Percentiles rank a stretch among this genome's conserved stretches.
phyloP scores from a whole-genome alignment of 1,140 invertebrate species.

The Copidosoma floridanum region DNA sequence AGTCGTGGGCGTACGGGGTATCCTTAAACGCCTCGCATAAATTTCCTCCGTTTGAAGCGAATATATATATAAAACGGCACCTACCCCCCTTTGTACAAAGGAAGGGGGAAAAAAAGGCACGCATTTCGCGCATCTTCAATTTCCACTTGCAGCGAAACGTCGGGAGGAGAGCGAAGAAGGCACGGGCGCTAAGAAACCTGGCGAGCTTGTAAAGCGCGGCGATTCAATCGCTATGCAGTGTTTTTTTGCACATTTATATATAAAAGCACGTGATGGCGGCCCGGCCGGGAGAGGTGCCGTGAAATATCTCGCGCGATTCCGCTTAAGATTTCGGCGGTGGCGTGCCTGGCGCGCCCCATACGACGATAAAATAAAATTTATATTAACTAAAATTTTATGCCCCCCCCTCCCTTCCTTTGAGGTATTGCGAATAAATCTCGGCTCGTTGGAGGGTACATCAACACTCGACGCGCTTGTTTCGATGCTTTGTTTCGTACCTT shows the following conservation, averaged over 20 bases:
- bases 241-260: too few relatives aligned
- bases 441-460: too few relatives aligned
- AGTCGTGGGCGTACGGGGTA: conserved; percentile 44
- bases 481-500: not conserved
- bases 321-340: conserved; percentile 2
- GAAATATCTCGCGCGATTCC: conserved; percentile 12
- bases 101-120: not conserved
- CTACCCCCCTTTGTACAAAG: not conserved
- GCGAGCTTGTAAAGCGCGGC: conserved; percentile 33
- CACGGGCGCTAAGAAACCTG: conserved; percentile 36
- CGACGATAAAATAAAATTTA: conserved; percentile 31
- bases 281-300: not conserved
- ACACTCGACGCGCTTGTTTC: too few relatives aligned
- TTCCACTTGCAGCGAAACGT: conserved; percentile 47
- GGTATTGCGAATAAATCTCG: conserved; percentile 9
- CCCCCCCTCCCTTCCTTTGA: too few relatives aligned
- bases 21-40: conserved; percentile 49
- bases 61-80: too few relatives aligned
- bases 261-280: not conserved
- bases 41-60: conserved; percentile 36
- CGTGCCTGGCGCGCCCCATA: not conserved
- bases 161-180: conserved; percentile 20
- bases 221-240: conserved; percentile 22
- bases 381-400: conserved; percentile 17
- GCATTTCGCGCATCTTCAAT: conserved; percentile 42